phyloP scores from a whole-genome alignment of 1,140 invertebrate species.

The Philopotamus ludificatus region DNA sequence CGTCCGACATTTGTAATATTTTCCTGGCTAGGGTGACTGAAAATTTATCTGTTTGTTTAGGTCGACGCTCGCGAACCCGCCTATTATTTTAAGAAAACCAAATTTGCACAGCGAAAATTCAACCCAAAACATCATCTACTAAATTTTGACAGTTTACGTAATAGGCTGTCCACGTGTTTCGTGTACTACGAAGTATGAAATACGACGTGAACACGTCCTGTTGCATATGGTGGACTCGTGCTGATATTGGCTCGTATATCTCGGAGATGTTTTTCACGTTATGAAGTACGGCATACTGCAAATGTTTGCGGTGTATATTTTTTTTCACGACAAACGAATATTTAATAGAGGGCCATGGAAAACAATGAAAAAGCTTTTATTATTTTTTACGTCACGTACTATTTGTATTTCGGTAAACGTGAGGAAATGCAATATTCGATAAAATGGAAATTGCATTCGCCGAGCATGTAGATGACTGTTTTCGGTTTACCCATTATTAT shows the following conservation, averaged over 20 bases:
- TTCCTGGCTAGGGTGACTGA: neutral
- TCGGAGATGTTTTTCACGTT: neutral
- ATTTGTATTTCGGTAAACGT: too few relatives aligned
- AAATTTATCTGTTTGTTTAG: slow-evolving; percentile 15
- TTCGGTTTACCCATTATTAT: too few relatives aligned
- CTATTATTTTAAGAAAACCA: slow-evolving; percentile 18
- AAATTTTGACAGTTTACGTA: neutral
- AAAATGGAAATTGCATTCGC: too few relatives aligned
- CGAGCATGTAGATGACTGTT: too few relatives aligned
- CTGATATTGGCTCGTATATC: neutral
- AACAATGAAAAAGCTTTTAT: too few relatives aligned
- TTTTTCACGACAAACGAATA: too few relatives aligned
- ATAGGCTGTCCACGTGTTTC: slow-evolving; percentile 7
- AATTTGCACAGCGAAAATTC: slow-evolving; percentile 13
- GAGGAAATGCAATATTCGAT: too few relatives aligned
- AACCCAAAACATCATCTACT: neutral
- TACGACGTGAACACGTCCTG: neutral
- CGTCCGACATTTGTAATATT: neutral
- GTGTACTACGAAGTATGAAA: neutral
- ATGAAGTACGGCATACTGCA: too few relatives aligned
- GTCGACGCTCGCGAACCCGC: neutral
- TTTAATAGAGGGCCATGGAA: too few relatives aligned
- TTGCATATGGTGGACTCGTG: neutral
- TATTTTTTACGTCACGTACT: too few relatives aligned
- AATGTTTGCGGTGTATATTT: too few relatives aligned